These are phyloP conservation scores for Coendou prehensilis DNA, from an alignment of 2,797 vertebrate genomes.

Conservation along the genomic window DNA sequence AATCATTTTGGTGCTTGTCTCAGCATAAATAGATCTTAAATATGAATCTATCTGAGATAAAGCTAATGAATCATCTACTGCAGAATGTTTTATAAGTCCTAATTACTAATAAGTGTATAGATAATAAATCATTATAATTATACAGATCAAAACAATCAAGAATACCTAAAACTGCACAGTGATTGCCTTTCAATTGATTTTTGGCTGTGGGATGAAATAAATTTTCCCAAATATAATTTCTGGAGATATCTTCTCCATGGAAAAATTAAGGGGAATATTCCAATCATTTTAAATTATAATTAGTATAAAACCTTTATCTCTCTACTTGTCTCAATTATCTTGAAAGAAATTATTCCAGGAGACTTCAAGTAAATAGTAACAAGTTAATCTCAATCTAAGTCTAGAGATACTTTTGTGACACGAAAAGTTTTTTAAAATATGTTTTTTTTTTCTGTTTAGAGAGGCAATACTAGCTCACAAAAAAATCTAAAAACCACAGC, in stretches of 20 bases:
- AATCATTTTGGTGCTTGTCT: not conserved
- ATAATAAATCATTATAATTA: constrained; percentile 29
- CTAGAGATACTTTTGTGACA: not conserved
- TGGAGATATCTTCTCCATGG: not conserved
- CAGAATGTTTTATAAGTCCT: constrained; percentile 48
- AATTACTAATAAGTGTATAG: not conserved
- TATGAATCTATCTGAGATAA: not conserved
- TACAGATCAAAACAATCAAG: not conserved
- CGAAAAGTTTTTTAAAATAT: not conserved
- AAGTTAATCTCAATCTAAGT: not conserved
- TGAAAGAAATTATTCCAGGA: not conserved
- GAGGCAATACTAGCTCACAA: not conserved
- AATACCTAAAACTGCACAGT: not conserved
- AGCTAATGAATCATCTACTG: not conserved
- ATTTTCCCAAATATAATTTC: not conserved
- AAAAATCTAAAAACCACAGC: not conserved
- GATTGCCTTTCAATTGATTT: not conserved
- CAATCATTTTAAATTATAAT: constrained; percentile 31
- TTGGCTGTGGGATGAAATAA: not conserved
- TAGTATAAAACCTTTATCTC: not conserved
- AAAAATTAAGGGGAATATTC: not conserved
- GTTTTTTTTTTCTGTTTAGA: constrained; percentile 22
- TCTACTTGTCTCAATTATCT: not conserved
- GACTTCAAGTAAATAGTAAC: not conserved
- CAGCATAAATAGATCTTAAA: not conserved